Conservation (phyloP, 2,888 invertebrate genomes). For the Diaphora mendica region DNA sequence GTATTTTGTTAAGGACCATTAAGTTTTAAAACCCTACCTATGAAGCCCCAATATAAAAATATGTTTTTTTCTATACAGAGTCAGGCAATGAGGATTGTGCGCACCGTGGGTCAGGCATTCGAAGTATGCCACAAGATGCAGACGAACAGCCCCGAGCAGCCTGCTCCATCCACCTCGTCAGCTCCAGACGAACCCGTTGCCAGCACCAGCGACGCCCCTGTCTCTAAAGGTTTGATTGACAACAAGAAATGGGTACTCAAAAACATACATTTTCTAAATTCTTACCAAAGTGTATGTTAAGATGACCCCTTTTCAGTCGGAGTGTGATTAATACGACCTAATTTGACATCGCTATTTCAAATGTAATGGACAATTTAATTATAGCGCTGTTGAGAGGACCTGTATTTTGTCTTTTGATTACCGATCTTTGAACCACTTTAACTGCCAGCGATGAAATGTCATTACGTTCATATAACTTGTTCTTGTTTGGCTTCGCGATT, state of each 20-base stretch:
- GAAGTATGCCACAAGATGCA: constrained; percentile 99
- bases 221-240: constrained; percentile 71
- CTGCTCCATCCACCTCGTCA: constrained; percentile 75
- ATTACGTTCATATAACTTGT: constrained; percentile 23
- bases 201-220: constrained; percentile 63
- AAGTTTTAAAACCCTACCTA: too few relatives aligned
- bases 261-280: constrained; percentile 6
- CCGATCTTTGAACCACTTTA: constrained; percentile 12
- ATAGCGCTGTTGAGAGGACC: constrained; percentile 15
- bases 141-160: constrained; percentile 83
- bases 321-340: constrained; percentile 23
- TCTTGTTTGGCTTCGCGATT: constrained; percentile 36
- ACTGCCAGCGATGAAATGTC: constrained; percentile 24
- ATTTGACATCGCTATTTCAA: constrained; percentile 21
- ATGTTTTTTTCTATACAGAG: constrained; percentile 87
- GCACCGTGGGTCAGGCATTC: constrained; percentile 99
- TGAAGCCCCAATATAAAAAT: not conserved
- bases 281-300: constrained; percentile 12
- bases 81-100: constrained; percentile 99
- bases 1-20: too few relatives aligned
- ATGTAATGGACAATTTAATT: constrained; percentile 29
- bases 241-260: constrained; percentile 24
- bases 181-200: constrained; percentile 65
- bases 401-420: constrained; percentile 15
- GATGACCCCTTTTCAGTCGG: constrained; percentile 25